Conservation (phyloP, 2,113 vertebrate genomes). For the Maccullochella peelii region DNA sequence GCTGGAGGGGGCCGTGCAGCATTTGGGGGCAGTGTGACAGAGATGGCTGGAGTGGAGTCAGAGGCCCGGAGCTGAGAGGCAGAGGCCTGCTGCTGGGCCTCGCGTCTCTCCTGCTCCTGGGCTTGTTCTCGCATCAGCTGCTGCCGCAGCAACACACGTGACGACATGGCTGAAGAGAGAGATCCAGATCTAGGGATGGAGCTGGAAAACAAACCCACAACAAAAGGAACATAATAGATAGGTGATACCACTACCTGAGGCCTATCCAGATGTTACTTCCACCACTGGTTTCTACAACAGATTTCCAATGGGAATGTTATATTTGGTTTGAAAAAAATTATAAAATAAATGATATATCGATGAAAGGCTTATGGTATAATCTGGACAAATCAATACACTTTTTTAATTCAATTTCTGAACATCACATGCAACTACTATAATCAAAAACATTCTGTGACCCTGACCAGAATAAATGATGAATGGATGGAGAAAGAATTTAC, state of each 20-base stretch:
- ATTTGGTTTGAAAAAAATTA: neutral
- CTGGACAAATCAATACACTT: neutral
- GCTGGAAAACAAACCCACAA: constrained; percentile 47
- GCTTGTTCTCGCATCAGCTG: constrained; percentile 93
- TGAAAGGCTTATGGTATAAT: neutral
- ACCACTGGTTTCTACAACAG: neutral
- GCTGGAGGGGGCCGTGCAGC: constrained; percentile 85
- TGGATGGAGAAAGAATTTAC: too few species aligned
- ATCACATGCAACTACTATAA: neutral
- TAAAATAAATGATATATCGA: too few species aligned
- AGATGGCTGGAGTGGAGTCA: constrained; percentile 86
- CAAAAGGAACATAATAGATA: neutral
- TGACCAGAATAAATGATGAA: neutral
- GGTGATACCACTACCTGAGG: neutral
- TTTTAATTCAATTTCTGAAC: neutral
- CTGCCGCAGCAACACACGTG: constrained; percentile 88
- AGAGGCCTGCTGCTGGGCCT: constrained; percentile 85
- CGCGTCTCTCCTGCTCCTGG: constrained; percentile 90
- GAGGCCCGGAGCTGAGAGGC: constrained; percentile 80
- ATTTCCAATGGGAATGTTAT: neutral
- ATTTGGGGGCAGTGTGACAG: constrained; percentile 80
- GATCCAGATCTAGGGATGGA: constrained; percentile 50
- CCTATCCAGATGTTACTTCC: neutral
- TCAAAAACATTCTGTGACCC: neutral
- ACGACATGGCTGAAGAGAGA: constrained; percentile 81